These are phyloP conservation scores for Periophthalmus magnuspinnatus DNA, from an alignment of 2,797 vertebrate species.

Conservation along the genomic window DNA sequence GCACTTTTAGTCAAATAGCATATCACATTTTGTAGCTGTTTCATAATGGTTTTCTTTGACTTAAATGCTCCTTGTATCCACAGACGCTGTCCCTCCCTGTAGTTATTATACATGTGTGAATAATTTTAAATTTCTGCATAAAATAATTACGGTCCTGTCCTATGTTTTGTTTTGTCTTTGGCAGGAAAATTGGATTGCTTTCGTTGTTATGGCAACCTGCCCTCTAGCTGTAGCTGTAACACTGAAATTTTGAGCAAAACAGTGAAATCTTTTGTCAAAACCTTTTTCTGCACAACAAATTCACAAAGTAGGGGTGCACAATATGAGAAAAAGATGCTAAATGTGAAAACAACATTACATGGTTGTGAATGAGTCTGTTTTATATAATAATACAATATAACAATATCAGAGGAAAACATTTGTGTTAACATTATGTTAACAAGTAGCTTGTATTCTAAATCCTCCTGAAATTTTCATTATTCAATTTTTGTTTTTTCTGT, in stretches of 20 bases:
- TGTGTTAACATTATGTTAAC: neutral
- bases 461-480: too few species aligned
- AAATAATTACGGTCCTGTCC: neutral
- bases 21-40: neutral
- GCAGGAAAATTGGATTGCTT: conserved; percentile 14
- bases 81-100: neutral
- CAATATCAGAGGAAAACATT: neutral
- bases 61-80: neutral
- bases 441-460: too few species aligned
- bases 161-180: conserved; percentile 14
- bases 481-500: too few species aligned
- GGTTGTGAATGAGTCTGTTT: too few species aligned
- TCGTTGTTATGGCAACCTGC: conserved; percentile 40
- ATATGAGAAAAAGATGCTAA: neutral
- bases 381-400: neutral
- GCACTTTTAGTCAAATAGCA: too few species aligned
- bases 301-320: neutral
- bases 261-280: neutral
- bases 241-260: conserved; percentile 8
- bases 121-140: conserved; percentile 1
- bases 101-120: neutral
- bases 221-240: neutral
- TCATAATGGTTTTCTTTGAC: neutral
- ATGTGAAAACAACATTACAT: too few species aligned
- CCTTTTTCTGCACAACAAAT: neutral